Percentiles rank a stretch among this genome's conserved stretches.
These are phyloP conservation scores for Chrysolina americana DNA, from an alignment of 2,888 invertebrate species.

Conservation along the genomic window DNA sequence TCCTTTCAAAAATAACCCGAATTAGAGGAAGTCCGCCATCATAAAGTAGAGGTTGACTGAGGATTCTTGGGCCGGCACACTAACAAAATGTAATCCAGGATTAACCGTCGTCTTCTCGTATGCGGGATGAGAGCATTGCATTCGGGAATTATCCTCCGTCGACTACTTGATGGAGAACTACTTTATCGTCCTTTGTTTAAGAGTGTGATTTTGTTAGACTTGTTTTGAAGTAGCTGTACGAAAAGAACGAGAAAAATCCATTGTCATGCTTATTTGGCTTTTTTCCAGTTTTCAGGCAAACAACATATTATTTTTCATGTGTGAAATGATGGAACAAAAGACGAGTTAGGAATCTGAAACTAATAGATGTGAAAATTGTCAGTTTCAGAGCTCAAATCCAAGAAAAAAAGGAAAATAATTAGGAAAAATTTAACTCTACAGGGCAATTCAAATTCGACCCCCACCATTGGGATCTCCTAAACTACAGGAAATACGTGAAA, in stretches of 20 bases:
- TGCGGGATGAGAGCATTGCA: constrained; percentile 20
- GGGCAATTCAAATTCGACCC: no score
- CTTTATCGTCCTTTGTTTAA: constrained; percentile 12
- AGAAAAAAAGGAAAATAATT: no score
- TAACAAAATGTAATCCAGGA: constrained; percentile 21
- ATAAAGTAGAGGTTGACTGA: background rate
- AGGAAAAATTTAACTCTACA: no score
- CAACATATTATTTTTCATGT: no score
- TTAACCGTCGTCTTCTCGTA: constrained; percentile 1
- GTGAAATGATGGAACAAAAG: no score
- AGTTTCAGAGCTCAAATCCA: no score
- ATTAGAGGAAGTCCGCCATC: constrained; percentile 9
- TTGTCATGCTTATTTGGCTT: background rate
- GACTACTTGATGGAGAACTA: constrained; percentile 16
- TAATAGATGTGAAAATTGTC: no score
- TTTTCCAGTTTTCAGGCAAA: background rate
- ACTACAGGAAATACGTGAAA: no score
- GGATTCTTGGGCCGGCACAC: background rate
- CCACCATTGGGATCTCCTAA: no score
- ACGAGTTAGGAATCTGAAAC: no score
- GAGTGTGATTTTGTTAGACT: background rate
- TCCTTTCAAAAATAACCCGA: constrained; percentile 14
- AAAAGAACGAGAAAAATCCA: background rate
- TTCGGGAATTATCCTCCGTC: constrained; percentile 3
- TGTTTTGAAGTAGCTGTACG: background rate